A percentile compares a stretch with the other conserved stretches of the same genome.
These are phyloP conservation scores for Dicrostonyx torquatus DNA, from an alignment of 2,797 vertebrate species.

Conservation along the genomic window DNA sequence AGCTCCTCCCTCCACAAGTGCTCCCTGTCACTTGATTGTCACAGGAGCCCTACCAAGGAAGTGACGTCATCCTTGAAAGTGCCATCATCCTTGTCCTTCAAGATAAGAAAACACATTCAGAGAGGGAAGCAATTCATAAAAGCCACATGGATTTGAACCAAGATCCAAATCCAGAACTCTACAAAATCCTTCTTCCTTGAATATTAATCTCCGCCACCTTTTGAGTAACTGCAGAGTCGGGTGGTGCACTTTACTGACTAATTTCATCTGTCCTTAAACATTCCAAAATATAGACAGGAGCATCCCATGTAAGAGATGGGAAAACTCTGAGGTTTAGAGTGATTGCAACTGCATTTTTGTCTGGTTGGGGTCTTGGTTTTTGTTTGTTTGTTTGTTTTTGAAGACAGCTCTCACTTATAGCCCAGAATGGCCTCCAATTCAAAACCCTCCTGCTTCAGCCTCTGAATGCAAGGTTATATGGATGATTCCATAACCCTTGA, in stretches of 20 bases:
- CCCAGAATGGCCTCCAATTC: not conserved
- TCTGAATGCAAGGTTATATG: not conserved
- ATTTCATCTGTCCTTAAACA: not conserved
- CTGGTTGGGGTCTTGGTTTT: not conserved
- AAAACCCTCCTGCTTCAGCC: not conserved
- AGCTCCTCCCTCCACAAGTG: not conserved
- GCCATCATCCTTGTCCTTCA: not conserved
- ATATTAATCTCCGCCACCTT: not conserved
- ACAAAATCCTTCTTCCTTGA: not conserved
- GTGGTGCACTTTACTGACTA: not conserved
- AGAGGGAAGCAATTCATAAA: not conserved
- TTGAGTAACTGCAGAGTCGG: not conserved
- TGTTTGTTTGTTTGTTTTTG: not conserved
- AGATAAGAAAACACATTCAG: conserved; percentile 50
- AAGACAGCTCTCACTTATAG: not conserved
- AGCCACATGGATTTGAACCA: not conserved
- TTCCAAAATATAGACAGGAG: not conserved
- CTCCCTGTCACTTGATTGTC: conserved; percentile 34
- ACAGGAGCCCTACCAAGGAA: not conserved
- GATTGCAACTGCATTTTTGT: not conserved
- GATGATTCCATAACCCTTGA: not conserved
- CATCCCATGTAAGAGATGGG: not conserved
- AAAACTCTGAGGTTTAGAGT: conserved; percentile 23
- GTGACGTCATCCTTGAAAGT: not conserved
- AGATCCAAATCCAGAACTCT: not conserved